Evolutionary conservation across 2,113 vertebrate genomes (phyloP), one percentile per base, ranked within the genome.

Genomic region (Ammodramus savannarum): DNA sequence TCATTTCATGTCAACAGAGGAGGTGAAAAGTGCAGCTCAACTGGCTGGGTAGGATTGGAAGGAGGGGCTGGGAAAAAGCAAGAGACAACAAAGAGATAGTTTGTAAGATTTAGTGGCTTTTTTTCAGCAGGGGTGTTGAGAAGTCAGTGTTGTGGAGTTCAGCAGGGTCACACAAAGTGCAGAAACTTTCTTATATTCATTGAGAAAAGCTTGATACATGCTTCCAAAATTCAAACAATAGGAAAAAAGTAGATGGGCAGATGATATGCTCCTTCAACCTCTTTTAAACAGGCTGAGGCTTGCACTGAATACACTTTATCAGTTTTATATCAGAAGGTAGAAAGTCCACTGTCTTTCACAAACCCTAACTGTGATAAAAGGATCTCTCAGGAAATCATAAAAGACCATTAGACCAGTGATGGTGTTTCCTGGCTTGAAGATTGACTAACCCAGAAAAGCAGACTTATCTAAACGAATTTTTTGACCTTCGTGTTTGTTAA

Each of bases 131-230:
- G 97, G 97, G 98, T 97, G 98, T 97, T 96, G 98, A 97, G 97
- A 93, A 98, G 97, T 88, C 98, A 98, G 97, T 96, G 97, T 97
- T 97, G 96, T 97, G 91, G 95, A 98, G 98, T 98, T 99, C 98
- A 98, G 95, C 85, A 96, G 93, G 99, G 99, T 99, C 98, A 99
- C 92, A 90, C 77, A 98, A 97, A 99, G 99, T 99, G 98, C 98
- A 98, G 95, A 94, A 94, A 97, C 93, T 91, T 97, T 96, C 94
- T 97, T 81, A 51, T 91, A 88, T 93, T 97, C 89, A 73, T 84
- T 78, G 79, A 93, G 92, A 79, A 91, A 93, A 94, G 66, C 81
- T 75, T 31, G 52, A 92, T 52, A 12, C 13, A 3, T 49, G 77
- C 84, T 95, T 92, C 71, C 78, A 97, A 71, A 92, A 95, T 92